A percentile compares a stretch with the other conserved stretches of the same genome.
These are phyloP conservation scores for Podilymbus podiceps DNA, from an alignment of 2,113 vertebrate species.

Conservation along the genomic window DNA sequence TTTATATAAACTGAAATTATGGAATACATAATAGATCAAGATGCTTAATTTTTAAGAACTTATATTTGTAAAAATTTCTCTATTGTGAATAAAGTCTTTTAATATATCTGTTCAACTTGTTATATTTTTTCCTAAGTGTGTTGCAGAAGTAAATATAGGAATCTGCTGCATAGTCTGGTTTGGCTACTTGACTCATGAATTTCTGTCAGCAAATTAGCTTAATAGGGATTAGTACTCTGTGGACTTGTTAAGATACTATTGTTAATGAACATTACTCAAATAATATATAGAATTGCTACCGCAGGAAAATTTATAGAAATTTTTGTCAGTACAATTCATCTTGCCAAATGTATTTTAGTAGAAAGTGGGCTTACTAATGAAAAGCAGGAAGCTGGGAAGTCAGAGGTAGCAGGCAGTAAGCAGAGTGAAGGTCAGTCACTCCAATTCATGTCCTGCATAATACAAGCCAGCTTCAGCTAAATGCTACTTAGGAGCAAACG, in stretches of 20 bases:
- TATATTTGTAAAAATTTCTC: slow-evolving; percentile 99
- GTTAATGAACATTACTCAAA: neutral
- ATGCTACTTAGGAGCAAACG: slow-evolving; percentile 1
- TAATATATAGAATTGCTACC: neutral
- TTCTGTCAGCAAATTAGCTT: neutral
- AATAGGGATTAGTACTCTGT: neutral
- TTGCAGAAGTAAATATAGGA: neutral
- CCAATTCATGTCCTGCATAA: neutral
- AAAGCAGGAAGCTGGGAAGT: neutral
- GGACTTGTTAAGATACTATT: neutral
- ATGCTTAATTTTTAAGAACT: slow-evolving; percentile 97
- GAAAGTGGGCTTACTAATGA: neutral
- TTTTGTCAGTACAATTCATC: neutral
- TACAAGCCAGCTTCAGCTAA: neutral
- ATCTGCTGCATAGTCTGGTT: neutral
- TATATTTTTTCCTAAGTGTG: neutral
- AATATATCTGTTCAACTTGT: slow-evolving; percentile 79
- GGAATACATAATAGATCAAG: slow-evolving; percentile 87
- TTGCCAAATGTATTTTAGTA: neutral
- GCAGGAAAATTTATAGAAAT: neutral
- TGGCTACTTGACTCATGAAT: neutral
- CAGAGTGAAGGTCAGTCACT: neutral
- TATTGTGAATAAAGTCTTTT: slow-evolving; percentile 99
- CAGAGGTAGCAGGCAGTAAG: neutral
- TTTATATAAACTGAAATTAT: slow-evolving; percentile 91